Base-by-base conservation (phyloP, 1,140 invertebrate genomes). In the Pararge aegeria region DNA sequence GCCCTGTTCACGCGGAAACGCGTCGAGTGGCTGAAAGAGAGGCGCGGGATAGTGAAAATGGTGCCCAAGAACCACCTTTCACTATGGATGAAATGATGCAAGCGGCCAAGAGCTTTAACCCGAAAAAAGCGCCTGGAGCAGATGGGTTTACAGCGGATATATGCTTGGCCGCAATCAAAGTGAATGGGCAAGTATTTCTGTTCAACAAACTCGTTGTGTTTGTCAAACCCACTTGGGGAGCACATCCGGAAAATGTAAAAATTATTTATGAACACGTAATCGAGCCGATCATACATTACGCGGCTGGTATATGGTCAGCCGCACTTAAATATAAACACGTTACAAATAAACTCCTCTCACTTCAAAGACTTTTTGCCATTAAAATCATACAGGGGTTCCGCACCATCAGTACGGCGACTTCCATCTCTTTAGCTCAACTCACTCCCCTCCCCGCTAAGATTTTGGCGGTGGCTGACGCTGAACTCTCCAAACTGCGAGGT, bases 261-360 rank as follows among this genome's bases (percentile, higher is more conserved):
- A 56, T 29, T 5, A 62, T 71, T 2, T 68, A 68, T 15, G 10
- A 27, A 0, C 52, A 64, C 12, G 56, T 65, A 0, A 64, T 71
- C 2, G 56, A 53, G 16, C 69, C 69, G 1, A 65, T 56, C 1
- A 65, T 68, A 9, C 53, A 56, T 6, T 68, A 71, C 13, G 65
- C 56, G 0, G 55, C 62, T 0, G 40, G 56, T 2, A 52, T 63
- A 0, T 72, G 69, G 66, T 29, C 37, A 2, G 5, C 19, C n/a
- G 60, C 10, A 2, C 2, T 20, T 0, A 52, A 44, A 42, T 44
- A 19, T 10, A 40, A 59, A 29, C 5, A 0, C 0, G 49, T 59
- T 4, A 27, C 20, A 18, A 7, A 24, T 13, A 24, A 2, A 21
- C 21, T 49, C 5, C 2, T 21, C 1, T 49, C 21, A 12, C 6